Percentiles rank a stretch among this genome's conserved stretches.
Evolutionary conservation across 2,113 vertebrate species (phyloP).

Genomic region (Calypte anna): DNA sequence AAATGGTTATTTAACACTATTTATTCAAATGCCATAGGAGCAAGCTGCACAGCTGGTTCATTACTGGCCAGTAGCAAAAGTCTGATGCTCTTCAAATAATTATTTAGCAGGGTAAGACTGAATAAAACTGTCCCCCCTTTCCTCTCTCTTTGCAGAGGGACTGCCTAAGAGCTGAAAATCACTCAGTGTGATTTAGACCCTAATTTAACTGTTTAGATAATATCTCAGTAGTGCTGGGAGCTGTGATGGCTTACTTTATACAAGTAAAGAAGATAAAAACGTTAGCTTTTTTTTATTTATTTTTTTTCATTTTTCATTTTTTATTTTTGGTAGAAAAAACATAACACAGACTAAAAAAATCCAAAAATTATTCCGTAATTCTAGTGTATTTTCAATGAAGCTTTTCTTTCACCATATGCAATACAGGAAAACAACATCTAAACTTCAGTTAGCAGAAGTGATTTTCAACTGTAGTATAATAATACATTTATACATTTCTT

Average conservation of each 20-base stretch:
- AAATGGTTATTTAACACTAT: not conserved
- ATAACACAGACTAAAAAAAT: not conserved
- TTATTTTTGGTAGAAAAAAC: not conserved
- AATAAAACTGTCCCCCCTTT: not conserved
- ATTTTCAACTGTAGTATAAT: not conserved
- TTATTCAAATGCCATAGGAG: not conserved
- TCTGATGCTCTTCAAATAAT: slow-evolving; percentile 38
- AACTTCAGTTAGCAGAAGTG: not conserved
- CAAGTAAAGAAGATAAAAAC: not conserved
- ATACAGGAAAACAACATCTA: not conserved
- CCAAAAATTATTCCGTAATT: not conserved
- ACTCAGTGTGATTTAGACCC: not conserved
- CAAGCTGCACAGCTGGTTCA: not conserved
- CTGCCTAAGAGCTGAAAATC: not conserved
- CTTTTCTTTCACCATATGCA: not conserved
- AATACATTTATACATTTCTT: not conserved
- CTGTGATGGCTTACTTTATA: not conserved
- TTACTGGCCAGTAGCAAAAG: not conserved
- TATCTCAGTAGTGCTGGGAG: not conserved
- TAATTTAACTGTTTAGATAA: slow-evolving; percentile 20
- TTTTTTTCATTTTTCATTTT: not conserved
- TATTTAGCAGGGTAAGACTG: slow-evolving; percentile 26
- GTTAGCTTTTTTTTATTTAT: too few species aligned
- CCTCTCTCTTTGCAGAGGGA: not conserved
- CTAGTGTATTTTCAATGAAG: not conserved